These are phyloP conservation scores for Thyatira batis DNA, from an alignment of 2,888 invertebrate species.

Conservation along the genomic window DNA sequence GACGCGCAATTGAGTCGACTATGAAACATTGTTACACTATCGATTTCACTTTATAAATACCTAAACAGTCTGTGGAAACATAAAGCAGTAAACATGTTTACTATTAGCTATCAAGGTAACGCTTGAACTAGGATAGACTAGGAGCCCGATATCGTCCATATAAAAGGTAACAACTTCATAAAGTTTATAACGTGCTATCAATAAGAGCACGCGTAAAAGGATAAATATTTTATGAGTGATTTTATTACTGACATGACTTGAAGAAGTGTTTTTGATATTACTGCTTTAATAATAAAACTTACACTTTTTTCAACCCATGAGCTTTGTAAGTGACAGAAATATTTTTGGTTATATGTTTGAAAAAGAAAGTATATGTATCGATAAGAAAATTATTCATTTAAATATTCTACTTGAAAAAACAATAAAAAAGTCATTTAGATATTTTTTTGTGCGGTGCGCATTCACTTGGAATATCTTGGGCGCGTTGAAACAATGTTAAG, in stretches of 20 bases:
- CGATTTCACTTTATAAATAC: not conserved
- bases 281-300: not conserved
- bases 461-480: slow-evolving; percentile 40
- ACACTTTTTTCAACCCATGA: not conserved
- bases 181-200: slow-evolving; percentile 68
- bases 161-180: slow-evolving; percentile 71
- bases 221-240: slow-evolving; percentile 62
- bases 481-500: slow-evolving; percentile 40
- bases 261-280: slow-evolving; percentile 9
- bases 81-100: not conserved
- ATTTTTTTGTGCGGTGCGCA: slow-evolving; percentile 41
- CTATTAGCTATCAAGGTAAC: not conserved
- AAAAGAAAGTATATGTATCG: no score
- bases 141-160: slow-evolving; percentile 45
- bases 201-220: slow-evolving; percentile 52
- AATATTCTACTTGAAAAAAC: not conserved
- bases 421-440: slow-evolving; percentile 26
- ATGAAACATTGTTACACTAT: no score
- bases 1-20: no score
- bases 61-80: not conserved
- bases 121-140: slow-evolving; percentile 12
- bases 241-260: slow-evolving; percentile 45
- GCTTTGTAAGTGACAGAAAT: not conserved
- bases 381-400: not conserved
- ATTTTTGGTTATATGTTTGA: no score